Percentiles rank a stretch among this genome's conserved stretches.
Evolutionary conservation across 2,797 vertebrate genomes (phyloP).

Genomic region (Phrynocephalus vlangalii): DNA sequence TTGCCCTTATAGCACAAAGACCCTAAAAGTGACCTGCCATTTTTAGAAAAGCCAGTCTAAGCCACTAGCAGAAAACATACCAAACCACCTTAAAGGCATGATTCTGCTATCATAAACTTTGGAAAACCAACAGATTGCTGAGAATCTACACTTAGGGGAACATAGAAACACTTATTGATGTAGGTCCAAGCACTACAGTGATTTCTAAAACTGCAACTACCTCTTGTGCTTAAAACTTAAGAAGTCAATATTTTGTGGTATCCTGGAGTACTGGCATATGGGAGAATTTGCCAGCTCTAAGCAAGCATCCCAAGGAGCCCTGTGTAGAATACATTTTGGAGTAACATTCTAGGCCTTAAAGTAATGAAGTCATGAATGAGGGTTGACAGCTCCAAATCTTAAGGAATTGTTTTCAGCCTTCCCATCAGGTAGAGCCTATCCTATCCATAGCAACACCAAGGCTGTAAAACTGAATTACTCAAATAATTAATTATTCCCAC

Average conservation of each 20-base stretch:
- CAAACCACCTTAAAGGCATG: neutral
- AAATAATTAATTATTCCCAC: slow-evolving; percentile 27
- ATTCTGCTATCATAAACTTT: neutral
- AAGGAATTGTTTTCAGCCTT: slow-evolving; percentile 13
- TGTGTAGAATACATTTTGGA: neutral
- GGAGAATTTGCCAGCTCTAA: neutral
- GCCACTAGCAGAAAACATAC: neutral
- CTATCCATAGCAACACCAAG: neutral
- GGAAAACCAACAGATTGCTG: neutral
- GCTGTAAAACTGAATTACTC: slow-evolving; percentile 21
- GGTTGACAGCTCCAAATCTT: neutral
- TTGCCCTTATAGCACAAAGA: too few species aligned
- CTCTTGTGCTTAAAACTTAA: neutral
- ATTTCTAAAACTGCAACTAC: neutral
- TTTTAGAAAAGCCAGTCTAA: too few species aligned
- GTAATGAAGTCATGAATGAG: slow-evolving; percentile 15
- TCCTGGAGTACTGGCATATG: neutral
- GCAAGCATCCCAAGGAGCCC: neutral
- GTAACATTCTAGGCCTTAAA: neutral
- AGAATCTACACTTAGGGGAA: neutral
- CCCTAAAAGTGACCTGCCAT: too few species aligned
- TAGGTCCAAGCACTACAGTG: neutral
- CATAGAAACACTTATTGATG: neutral
- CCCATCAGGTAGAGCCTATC: neutral
- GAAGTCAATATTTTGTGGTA: neutral